These are phyloP conservation scores for Andrena dorsata DNA, from an alignment of 2,888 invertebrate genomes.

Conservation along the genomic window DNA sequence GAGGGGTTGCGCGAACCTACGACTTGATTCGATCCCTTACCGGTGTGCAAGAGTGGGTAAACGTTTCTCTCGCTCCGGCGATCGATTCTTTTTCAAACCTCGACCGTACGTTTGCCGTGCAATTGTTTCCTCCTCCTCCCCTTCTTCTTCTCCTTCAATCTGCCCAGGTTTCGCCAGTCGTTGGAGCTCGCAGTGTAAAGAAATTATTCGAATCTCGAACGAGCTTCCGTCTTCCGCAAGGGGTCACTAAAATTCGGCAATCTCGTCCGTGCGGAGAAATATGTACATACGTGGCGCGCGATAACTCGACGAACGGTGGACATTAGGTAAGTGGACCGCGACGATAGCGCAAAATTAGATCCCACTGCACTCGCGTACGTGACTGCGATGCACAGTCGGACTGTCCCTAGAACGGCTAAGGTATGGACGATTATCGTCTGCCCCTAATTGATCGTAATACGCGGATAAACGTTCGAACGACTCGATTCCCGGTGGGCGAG, in stretches of 20 bases:
- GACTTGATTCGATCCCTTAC: constrained; percentile 18
- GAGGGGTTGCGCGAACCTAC: background rate
- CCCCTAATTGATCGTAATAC: constrained; percentile 77
- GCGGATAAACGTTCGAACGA: constrained; percentile 77
- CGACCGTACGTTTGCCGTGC: background rate
- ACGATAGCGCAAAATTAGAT: constrained; percentile 67
- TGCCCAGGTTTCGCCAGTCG: too few relatives aligned
- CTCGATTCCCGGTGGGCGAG: constrained; percentile 70
- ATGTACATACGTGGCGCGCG: constrained; percentile 2
- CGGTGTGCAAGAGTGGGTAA: background rate
- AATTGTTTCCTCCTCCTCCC: background rate
- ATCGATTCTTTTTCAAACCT: background rate
- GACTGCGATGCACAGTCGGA: constrained; percentile 46
- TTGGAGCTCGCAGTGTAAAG: background rate
- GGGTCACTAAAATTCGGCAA: background rate
- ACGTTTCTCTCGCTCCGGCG: constrained; percentile 4
- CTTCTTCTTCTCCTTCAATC: too few relatives aligned
- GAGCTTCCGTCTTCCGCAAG: too few relatives aligned
- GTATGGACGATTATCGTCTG: constrained; percentile 74
- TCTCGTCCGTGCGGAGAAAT: background rate
- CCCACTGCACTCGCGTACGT: constrained; percentile 66
- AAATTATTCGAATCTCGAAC: background rate
- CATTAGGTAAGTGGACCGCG: constrained; percentile 55
- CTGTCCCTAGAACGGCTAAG: constrained; percentile 37
- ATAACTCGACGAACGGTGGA: constrained; percentile 63